A percentile compares a stretch with the other conserved stretches of the same genome.
Conservation (phyloP, 2,797 vertebrate species). For the Tragelaphus oryx region DNA sequence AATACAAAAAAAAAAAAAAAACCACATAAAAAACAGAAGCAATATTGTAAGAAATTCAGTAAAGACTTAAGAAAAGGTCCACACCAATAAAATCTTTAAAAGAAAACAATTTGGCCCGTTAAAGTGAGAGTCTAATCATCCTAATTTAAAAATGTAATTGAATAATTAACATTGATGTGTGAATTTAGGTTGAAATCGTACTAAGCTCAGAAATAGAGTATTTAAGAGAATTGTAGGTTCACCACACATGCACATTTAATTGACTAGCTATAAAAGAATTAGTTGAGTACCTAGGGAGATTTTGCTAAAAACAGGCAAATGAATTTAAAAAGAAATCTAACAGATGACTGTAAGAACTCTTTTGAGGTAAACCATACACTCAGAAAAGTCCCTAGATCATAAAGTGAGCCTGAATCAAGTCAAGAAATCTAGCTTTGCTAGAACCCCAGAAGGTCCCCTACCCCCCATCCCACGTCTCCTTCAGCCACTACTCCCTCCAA, state of each 20-base stretch:
- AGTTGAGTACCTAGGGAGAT: not conserved
- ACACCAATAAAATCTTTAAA: not conserved
- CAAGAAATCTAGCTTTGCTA: not conserved
- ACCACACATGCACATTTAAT: not conserved
- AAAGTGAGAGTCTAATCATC: slow-evolving; percentile 22
- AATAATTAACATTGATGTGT: slow-evolving; percentile 35
- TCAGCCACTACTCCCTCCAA: not conserved
- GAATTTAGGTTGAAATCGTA: slow-evolving; percentile 19
- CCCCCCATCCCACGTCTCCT: not conserved
- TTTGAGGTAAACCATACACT: not conserved
- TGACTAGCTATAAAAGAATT: not conserved
- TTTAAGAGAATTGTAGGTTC: not conserved
- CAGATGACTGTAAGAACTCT: not conserved
- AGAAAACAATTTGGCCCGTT: not conserved
- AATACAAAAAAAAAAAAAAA: not conserved
- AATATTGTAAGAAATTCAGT: not conserved
- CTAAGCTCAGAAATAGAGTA: not conserved
- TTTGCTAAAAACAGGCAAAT: not conserved
- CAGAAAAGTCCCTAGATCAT: not conserved
- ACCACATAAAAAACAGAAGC: not conserved
- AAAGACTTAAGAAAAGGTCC: not conserved
- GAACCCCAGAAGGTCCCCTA: not conserved
- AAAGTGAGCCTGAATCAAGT: not conserved
- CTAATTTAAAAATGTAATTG: slow-evolving; percentile 48
- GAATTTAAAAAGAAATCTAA: not conserved